A percentile compares a stretch with the other conserved stretches of the same genome.
phyloP scores from a whole-genome alignment of 1,140 invertebrate species.

The Ericerus pela region DNA sequence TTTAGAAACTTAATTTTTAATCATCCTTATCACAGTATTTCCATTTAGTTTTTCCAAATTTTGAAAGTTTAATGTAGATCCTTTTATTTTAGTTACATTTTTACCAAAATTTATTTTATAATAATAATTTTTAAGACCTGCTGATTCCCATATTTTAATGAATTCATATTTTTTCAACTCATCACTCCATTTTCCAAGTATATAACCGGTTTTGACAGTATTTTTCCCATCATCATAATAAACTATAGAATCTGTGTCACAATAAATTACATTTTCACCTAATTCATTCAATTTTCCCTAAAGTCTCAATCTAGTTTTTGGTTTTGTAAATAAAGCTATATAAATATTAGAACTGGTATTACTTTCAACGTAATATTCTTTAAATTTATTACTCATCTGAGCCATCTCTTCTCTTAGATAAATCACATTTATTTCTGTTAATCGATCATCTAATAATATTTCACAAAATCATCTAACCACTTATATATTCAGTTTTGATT shows the following conservation, averaged over 20 bases:
- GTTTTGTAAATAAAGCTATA: slow-evolving; percentile 29
- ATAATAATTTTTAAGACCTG: slow-evolving; percentile 13
- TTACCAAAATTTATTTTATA: slow-evolving; percentile 10
- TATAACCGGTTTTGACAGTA: neutral
- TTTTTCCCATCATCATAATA: no score
- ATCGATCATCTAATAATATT: slow-evolving; percentile 24
- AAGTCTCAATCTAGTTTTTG: slow-evolving; percentile 29
- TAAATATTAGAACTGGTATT: slow-evolving; percentile 25
- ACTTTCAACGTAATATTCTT: slow-evolving; percentile 15
- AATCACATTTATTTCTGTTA: slow-evolving; percentile 17
- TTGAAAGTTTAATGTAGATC: slow-evolving; percentile 12
- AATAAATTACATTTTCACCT: slow-evolving; percentile 27
- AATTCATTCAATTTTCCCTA: slow-evolving; percentile 28
- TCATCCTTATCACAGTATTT: neutral
- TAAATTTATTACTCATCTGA: slow-evolving; percentile 21
- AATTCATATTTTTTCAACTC: slow-evolving; percentile 5
- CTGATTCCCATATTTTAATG: slow-evolving; percentile 7
- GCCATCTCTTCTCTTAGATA: slow-evolving; percentile 22
- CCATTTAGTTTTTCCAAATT: slow-evolving; percentile 15
- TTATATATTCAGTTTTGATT: slow-evolving; percentile 24
- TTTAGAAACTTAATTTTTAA: neutral
- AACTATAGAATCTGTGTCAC: slow-evolving; percentile 35
- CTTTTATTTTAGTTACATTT: slow-evolving; percentile 11
- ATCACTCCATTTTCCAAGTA: slow-evolving; percentile 1
- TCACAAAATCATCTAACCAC: slow-evolving; percentile 21